Base-by-base conservation (phyloP, 2,113 vertebrate genomes). In the Ophiodon elongatus region DNA sequence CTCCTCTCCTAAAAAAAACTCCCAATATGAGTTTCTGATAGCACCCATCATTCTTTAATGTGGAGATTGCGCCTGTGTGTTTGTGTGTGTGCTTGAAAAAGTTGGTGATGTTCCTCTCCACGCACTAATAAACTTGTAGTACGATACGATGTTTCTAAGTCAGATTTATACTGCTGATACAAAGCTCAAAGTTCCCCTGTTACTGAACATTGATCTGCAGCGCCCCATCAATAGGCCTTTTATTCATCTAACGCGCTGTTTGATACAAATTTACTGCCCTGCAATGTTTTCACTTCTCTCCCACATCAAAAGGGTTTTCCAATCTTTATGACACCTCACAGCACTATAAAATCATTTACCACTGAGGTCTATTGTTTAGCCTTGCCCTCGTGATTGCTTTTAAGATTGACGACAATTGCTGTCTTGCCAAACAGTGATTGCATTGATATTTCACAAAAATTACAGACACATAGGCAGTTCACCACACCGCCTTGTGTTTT, bases 401-500 rank as follows among this genome's bases (percentile, higher is more conserved):
- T 69, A 79, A 67, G 54, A 41, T 8, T 57, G 19, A 66, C 0
- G 7, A 45, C 3, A 2, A 27, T 25, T 25, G n/a, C 9, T 29
- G 29, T 73, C 35, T 66, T 60, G 29, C 50, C 65, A 73, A 85
- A 47, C 23, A 3, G 54, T 66, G 27, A 77, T 11, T 41, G 10
- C 21, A 45, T 82, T 75, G 62, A 87, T 85, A 74, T 83, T 88
- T 85, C 11, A 82, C 75, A 69, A 77, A 78, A 60, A 74, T 59
- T 1, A 57, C 10, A 14, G 64, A 86, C 50, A 76, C 73, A 67
- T 13, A 45, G 25, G 21, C 23, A 10, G 82, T 75, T 35, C 2
- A 0, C 6, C 50, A 45, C 19, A 25, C n/a, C 15, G 29, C 9
- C n/a, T 50, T 59, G 2, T 50, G 45, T 37, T 73, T 84, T 45